Conservation (phyloP, 2,797 vertebrate genomes). For the Typhlichthys subterraneus region DNA sequence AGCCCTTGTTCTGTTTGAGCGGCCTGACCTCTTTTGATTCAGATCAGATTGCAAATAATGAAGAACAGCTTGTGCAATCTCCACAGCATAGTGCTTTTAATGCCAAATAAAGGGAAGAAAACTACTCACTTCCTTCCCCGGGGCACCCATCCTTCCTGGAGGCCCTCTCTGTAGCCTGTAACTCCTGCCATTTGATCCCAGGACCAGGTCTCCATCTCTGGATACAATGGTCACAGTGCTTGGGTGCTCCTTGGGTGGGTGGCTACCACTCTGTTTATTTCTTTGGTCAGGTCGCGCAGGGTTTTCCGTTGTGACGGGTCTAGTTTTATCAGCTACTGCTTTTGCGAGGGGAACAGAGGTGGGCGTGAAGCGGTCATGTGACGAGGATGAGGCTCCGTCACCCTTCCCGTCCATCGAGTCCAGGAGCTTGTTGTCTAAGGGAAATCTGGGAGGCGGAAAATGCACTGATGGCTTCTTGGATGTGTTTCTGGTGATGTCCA, state of each 20-base stretch:
- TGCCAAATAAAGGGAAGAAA: background rate
- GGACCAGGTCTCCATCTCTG: conserved; percentile 51
- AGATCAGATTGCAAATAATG: conserved; percentile 57
- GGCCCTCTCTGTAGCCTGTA: conserved; percentile 69
- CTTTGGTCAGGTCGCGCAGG: conserved; percentile 6
- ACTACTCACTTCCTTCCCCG: conserved; percentile 79
- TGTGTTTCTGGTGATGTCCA: conserved; percentile 31
- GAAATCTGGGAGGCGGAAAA: conserved; percentile 37
- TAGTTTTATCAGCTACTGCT: background rate
- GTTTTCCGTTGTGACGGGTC: conserved; percentile 15
- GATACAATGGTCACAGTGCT: conserved; percentile 42
- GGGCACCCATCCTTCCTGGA: conserved; percentile 72
- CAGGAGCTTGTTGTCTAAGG: conserved; percentile 33
- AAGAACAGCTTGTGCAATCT: conserved; percentile 44
- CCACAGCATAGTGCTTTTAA: conserved; percentile 14
- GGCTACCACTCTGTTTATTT: background rate
- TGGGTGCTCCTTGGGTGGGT: conserved; percentile 23
- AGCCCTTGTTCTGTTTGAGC: conserved; percentile 11
- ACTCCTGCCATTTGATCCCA: conserved; percentile 52
- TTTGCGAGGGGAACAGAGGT: conserved; percentile 8
- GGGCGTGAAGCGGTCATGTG: conserved; percentile 14
- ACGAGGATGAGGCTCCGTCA: conserved; percentile 12
- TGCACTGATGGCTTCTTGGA: conserved; percentile 54
- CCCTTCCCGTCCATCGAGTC: conserved; percentile 39
- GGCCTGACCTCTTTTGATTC: conserved; percentile 42